Evolutionary conservation across 2,797 vertebrate genomes (phyloP).

Genomic region (Neosilurus hyrtlii): DNA sequence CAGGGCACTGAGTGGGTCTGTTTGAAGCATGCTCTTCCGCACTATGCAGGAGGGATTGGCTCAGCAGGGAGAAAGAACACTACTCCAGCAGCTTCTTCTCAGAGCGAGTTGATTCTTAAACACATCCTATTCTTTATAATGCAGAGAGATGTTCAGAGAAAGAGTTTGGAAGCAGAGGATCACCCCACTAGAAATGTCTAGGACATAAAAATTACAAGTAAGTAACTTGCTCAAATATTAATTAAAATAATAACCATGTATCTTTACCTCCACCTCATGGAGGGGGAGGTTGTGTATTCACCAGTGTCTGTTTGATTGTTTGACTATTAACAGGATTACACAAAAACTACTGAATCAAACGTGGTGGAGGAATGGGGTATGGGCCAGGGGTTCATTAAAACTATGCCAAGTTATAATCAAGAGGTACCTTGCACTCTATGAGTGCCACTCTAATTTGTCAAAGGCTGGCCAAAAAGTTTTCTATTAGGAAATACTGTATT

Average conservation of each 20-base stretch:
- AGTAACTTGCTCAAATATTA: too few relatives aligned
- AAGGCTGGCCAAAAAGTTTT: neutral
- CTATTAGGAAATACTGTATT: neutral
- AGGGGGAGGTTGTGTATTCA: too few relatives aligned
- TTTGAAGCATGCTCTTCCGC: constrained; percentile 70
- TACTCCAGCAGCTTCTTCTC: constrained; percentile 64
- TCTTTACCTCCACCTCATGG: neutral
- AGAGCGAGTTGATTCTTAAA: constrained; percentile 66
- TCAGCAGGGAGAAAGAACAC: constrained; percentile 51
- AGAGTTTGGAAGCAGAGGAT: neutral
- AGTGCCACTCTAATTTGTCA: neutral
- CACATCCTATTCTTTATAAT: constrained; percentile 59
- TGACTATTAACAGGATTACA: too few relatives aligned
- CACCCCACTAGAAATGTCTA: too few relatives aligned
- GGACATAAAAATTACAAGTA: neutral
- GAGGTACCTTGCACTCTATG: too few relatives aligned
- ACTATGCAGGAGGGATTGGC: constrained; percentile 61
- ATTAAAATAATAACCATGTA: neutral
- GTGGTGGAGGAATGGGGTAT: too few relatives aligned
- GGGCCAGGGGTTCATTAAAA: too few relatives aligned
- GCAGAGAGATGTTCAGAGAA: constrained; percentile 48
- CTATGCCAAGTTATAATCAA: too few relatives aligned
- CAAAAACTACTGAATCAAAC: too few relatives aligned
- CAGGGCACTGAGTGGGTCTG: constrained; percentile 68
- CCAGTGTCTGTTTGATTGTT: too few relatives aligned